Conservation (phyloP, 2,888 invertebrate species). For the Aleiodes alternator region DNA sequence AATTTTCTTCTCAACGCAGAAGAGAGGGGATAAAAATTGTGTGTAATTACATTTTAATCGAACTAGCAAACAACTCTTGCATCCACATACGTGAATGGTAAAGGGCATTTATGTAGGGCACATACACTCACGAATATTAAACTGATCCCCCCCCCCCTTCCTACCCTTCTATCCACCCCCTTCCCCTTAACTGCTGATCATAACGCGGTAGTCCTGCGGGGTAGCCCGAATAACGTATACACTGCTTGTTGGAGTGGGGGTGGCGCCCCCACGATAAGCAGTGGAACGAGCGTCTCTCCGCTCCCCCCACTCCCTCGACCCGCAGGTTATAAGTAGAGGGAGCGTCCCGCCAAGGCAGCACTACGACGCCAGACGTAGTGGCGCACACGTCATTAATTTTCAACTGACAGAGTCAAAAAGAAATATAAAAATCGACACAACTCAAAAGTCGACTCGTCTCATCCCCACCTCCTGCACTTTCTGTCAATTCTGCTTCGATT, state of each 20-base stretch:
- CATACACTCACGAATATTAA: constrained; percentile 54
- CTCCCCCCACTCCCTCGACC: constrained; percentile 43
- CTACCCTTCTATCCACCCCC: neutral
- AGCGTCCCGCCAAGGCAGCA: constrained; percentile 63
- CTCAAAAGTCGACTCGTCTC: constrained; percentile 16
- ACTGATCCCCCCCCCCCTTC: constrained; percentile 27
- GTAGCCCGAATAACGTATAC: constrained; percentile 24
- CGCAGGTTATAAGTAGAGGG: constrained; percentile 69
- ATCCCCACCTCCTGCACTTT: neutral
- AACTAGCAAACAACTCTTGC: neutral
- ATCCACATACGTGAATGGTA: constrained; percentile 3
- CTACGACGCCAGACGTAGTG: constrained; percentile 65
- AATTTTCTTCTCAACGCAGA: no score
- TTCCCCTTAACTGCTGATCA: neutral
- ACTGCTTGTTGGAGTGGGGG: neutral
- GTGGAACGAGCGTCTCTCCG: constrained; percentile 33
- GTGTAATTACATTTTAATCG: constrained; percentile 23
- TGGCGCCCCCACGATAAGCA: constrained; percentile 54
- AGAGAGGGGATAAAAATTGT: neutral
- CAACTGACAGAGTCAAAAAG: constrained; percentile 5
- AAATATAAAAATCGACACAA: constrained; percentile 29
- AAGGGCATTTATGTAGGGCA: constrained; percentile 41
- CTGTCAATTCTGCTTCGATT: neutral
- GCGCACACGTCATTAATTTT: constrained; percentile 59
- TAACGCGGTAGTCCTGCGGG: neutral